Base-by-base conservation (phyloP, 2,797 vertebrate species). In the Heteromormyrus szaboi region DNA sequence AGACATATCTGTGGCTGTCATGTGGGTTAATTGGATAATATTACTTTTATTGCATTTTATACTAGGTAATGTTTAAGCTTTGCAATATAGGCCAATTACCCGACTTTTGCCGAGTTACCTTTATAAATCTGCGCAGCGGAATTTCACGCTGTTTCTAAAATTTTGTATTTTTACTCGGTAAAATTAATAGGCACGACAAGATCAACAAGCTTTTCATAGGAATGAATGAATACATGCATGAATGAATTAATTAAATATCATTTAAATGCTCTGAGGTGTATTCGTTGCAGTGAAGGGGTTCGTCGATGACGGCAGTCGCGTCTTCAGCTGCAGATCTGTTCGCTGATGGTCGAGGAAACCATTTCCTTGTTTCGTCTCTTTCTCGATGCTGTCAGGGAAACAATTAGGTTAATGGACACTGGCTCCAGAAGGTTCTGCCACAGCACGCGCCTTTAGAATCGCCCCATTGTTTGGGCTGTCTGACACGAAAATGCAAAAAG, bases 371-470 rank as follows among this genome's bases (percentile, higher is more conserved):
- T 87, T 90, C 93, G 91, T 90, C 92, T 93, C 91, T 90, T 93
- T 91, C 92, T 91, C 6, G 89, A 88, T 90, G 91, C 92, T 90
- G 62, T 91, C 88, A 93, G 91, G 85, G 91, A 91, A 91, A 92
- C 92, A 93, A 93, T 91, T 91, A 94, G 87, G 89, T 90, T 90
- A 91, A 92, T 90, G 91, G 91, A 92, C 91, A 90, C 92, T 91
- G 91, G 92, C 94, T 94, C 93, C 91, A 93, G 89, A 91, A 93
- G 93, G 56, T 41, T 93, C 95, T 93, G 93, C 91, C 94, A 93
- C 90, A 87, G 89, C 72, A 84, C 72, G 76, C 72, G 72, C 19
- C 65, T 25, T 44, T 17, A 56, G 46, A 37, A 89, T 50, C 62
- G 25, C 48, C 44, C 41, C 83, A 72, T 56, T 54, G 79, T 83